Conservation (phyloP, 2,888 invertebrate genomes). For the Cheilosia soror region DNA sequence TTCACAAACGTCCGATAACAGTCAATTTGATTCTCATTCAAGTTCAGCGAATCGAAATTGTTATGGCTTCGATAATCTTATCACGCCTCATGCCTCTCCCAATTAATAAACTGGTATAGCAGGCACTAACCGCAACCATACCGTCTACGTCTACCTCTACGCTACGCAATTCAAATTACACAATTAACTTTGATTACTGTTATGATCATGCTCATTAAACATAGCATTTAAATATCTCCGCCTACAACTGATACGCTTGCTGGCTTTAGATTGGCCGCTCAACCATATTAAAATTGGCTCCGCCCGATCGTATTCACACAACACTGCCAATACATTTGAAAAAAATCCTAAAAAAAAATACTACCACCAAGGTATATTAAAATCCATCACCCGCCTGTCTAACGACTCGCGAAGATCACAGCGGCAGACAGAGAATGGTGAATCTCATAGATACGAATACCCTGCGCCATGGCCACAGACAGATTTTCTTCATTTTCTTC, state of each 20-base stretch:
- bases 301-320: slow-evolving; percentile 81
- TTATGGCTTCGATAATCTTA: no score
- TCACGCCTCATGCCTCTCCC: no score
- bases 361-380: slow-evolving; percentile 3
- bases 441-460: slow-evolving; percentile 54
- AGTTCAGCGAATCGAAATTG: no score
- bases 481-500: slow-evolving; percentile 73
- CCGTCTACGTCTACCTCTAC: background rate
- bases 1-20: no score
- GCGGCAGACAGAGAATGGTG: slow-evolving; percentile 58
- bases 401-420: slow-evolving; percentile 70
- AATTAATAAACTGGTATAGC: no score
- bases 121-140: no score
- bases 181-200: slow-evolving; percentile 40
- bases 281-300: slow-evolving; percentile 83
- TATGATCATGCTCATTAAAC: slow-evolving; percentile 69
- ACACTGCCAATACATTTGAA: slow-evolving; percentile 17
- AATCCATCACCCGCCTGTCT: slow-evolving; percentile 44
- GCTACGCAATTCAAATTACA: slow-evolving; percentile 22
- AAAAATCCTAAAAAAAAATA: slow-evolving; percentile 22
- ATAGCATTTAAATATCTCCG: slow-evolving; percentile 66
- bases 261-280: slow-evolving; percentile 84
- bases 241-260: slow-evolving; percentile 82
- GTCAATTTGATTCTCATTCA: no score
- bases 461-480: slow-evolving; percentile 63